Evolutionary conservation across 2,888 invertebrate genomes (phyloP), one percentile per base, ranked within the genome.

Genomic region (Arrhopalites spinosus): DNA sequence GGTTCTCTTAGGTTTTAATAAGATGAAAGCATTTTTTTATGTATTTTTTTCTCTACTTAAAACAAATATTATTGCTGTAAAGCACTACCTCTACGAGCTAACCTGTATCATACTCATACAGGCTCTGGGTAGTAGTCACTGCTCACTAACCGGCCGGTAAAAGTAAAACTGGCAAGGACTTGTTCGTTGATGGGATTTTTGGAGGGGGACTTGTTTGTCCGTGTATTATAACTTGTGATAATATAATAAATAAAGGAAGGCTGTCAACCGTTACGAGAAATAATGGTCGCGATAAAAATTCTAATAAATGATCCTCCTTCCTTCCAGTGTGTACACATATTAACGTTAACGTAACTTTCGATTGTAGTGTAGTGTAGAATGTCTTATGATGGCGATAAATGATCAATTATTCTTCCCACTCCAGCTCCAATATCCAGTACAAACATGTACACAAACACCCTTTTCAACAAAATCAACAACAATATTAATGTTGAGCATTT

Each of bases 231-330:
- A 50, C 17, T 50, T 50, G 50, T 50, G 59, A 61, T 27, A 61
- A 61, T 61, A 61, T 27, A 61, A 61, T 61, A 61, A 61, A 61
- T 61, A 61, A 61, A 61, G 27, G 17, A 3, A 8, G 25, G 27
- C 59, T 23, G 59, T 25, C 59, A n/a, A 25, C 59, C 59, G 7
- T 23, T 61, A 61, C 3, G 11, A 61, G 8, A 27, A 61, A 27
- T 61, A 61, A 61, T 61, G 25, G 59, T 3, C 20, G 27, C 25
- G 27, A 61, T 61, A 61, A 61, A 61, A 61, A 61, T 61, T 61
- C 59, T 61, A 61, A 61, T 61, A 61, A 61, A 61, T 61, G 27
- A 61, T 61, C 13, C 59, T 61, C 59, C 53, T 53, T 53, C 53
- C 53, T 53, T 53, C 5, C 36, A 36, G 5, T n/a, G n/a, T n/a